Evolutionary conservation across 1,140 invertebrate species (phyloP), one percentile per base, ranked within the genome.

Genomic region (Xylocopa sonorina): DNA sequence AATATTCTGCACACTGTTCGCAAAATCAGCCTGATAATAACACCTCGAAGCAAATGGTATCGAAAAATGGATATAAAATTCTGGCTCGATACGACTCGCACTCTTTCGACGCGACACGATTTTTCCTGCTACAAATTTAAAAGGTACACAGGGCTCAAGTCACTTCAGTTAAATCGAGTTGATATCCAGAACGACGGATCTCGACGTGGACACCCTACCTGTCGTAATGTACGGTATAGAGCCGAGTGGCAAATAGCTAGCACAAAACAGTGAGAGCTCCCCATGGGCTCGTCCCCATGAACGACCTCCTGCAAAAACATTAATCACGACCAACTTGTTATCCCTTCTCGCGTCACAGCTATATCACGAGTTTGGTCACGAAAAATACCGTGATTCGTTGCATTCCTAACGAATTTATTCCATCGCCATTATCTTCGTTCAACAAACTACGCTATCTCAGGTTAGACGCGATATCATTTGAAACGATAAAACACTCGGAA

Each of bases 271-370:
- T 83, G 82, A 86, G 78, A 83, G 73, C 74, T 90, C 83, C 88
- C 89, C 78, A 84, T 72, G 86, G 88, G 80, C 83, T 86, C 87
- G 82, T 89, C 80, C 85, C 74, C 73, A 74, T 80, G 84, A 88
- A 87, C 84, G 82, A 83, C 64, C 81, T 83, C 81, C 88, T 87
- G 68, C 85, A 89, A 90, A 89, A 89, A 89, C 89, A 90, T 90
- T 90, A 89, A 90, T 90, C 89, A 90, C 88, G 77, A 88, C 84
- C 83, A 85, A 84, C 84, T 88, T 89, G 89, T 87, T 89, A 89
- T 87, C 80, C 71, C 60, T 77, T 79, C 81, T 84, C 83, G 82
- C 77, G 84, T 87, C 85, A 85, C 82, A 84, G 85, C 85, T 83
- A 87, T 88, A 88, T 88, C 86, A 86, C 87, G 78, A 85, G 82